phyloP scores from a whole-genome alignment of 2,888 invertebrate species.

The Trypoxylon attenuatum region DNA sequence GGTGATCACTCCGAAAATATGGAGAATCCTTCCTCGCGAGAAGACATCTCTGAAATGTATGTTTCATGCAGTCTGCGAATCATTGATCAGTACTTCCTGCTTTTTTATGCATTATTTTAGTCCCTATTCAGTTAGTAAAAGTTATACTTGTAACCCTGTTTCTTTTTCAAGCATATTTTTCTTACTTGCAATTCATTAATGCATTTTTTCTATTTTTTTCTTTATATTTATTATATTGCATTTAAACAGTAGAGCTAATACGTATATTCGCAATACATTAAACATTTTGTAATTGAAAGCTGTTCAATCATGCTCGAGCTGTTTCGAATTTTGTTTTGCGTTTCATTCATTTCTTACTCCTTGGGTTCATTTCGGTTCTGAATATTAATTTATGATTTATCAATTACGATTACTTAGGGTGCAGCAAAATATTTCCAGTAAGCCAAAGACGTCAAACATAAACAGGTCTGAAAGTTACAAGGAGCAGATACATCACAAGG shows the following conservation, averaged over 20 bases:
- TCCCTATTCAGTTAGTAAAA: slow-evolving; percentile 11
- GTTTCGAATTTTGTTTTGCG: too few relatives aligned
- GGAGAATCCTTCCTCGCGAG: slow-evolving; percentile 71
- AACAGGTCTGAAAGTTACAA: slow-evolving; percentile 86
- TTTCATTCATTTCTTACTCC: background rate
- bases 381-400: slow-evolving; percentile 55
- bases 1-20: slow-evolving; percentile 69
- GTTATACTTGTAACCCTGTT: background rate
- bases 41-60: slow-evolving; percentile 73
- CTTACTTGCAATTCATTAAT: background rate
- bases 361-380: slow-evolving; percentile 19
- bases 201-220: slow-evolving; percentile 7
- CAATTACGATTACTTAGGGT: slow-evolving; percentile 64
- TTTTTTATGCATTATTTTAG: slow-evolving; percentile 6
- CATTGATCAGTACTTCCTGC: background rate
- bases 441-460: slow-evolving; percentile 75
- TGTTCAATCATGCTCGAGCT: too few relatives aligned
- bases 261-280: too few relatives aligned
- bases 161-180: background rate
- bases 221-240: too few relatives aligned
- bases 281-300: too few relatives aligned
- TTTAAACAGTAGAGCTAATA: too few relatives aligned
- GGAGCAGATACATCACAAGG: slow-evolving; percentile 79
- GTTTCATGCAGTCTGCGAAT: slow-evolving; percentile 36
- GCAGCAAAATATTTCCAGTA: slow-evolving; percentile 74